A percentile compares a stretch with the other conserved stretches of the same genome.
Evolutionary conservation across 2,888 invertebrate species (phyloP).

Genomic region (Eristalis intricaria): DNA sequence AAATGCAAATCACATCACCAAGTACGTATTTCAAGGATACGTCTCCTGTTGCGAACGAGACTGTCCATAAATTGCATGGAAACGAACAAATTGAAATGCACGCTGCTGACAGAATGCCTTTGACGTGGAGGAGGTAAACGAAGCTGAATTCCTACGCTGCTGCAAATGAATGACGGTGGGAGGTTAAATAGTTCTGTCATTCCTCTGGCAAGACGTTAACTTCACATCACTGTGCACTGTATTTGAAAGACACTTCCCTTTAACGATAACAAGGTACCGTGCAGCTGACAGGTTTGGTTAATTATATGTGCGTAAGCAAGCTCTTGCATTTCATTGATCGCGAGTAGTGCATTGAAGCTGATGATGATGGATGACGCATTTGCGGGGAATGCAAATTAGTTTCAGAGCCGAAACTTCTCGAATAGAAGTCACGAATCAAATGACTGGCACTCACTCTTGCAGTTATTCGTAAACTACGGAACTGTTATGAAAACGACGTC

Average conservation of each 20-base stretch:
- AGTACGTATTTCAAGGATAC: constrained; percentile 1
- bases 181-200: not conserved
- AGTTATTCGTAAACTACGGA: too few species aligned
- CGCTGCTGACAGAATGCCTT: constrained; percentile 43
- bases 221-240: not conserved
- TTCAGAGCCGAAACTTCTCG: too few species aligned
- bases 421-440: too few species aligned
- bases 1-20: constrained; percentile 2
- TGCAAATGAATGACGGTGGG: not conserved
- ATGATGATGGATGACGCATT: too few species aligned
- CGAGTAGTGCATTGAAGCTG: too few species aligned
- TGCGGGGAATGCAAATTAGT: too few species aligned
- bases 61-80: constrained; percentile 44
- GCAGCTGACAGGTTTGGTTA: not conserved
- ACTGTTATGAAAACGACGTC: too few species aligned
- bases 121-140: not conserved
- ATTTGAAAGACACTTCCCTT: not conserved
- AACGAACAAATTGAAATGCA: constrained; percentile 50
- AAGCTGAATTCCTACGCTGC: not conserved
- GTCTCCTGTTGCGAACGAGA: constrained; percentile 32
- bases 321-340: too few species aligned
- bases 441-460: too few species aligned
- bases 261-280: not conserved
- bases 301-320: not conserved
- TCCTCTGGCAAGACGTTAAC: not conserved